phyloP scores from a whole-genome alignment of 2,113 vertebrate species.

The Fukomys damarensis region DNA sequence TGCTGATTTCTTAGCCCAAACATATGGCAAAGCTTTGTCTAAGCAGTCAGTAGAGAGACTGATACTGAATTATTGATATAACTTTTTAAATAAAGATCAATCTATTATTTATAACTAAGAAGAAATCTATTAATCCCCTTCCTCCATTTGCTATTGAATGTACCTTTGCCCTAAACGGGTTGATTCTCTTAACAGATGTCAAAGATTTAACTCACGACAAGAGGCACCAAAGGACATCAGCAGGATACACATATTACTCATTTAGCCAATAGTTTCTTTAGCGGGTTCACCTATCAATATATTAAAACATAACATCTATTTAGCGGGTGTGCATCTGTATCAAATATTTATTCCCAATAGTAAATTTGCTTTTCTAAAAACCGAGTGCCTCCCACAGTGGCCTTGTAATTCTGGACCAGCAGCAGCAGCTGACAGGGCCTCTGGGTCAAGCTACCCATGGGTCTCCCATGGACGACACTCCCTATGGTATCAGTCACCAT shows the following conservation, averaged over 20 bases:
- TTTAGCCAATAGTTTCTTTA: constrained; percentile 44
- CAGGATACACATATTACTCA: constrained; percentile 32
- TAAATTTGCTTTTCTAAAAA: constrained; percentile 44
- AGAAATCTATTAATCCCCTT: constrained; percentile 41
- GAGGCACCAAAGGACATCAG: neutral
- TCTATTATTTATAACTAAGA: constrained; percentile 51
- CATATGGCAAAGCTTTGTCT: neutral
- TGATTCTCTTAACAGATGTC: constrained; percentile 1
- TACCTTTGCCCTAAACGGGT: neutral
- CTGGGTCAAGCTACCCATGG: neutral
- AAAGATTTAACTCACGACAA: neutral
- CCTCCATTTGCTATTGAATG: constrained; percentile 17
- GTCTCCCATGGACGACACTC: neutral
- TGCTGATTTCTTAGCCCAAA: neutral
- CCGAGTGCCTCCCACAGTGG: neutral
- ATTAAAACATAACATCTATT: constrained; percentile 30
- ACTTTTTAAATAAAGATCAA: constrained; percentile 49
- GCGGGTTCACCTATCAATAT: neutral
- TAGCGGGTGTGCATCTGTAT: constrained; percentile 23
- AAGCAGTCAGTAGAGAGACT: neutral
- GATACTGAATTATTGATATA: constrained; percentile 16
- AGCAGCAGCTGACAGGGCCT: neutral
- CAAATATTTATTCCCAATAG: constrained; percentile 51
- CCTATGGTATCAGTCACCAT: neutral
- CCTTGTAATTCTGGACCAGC: neutral